Base-by-base conservation (phyloP, 2,797 vertebrate genomes). In the Emydoidea blandingii region DNA sequence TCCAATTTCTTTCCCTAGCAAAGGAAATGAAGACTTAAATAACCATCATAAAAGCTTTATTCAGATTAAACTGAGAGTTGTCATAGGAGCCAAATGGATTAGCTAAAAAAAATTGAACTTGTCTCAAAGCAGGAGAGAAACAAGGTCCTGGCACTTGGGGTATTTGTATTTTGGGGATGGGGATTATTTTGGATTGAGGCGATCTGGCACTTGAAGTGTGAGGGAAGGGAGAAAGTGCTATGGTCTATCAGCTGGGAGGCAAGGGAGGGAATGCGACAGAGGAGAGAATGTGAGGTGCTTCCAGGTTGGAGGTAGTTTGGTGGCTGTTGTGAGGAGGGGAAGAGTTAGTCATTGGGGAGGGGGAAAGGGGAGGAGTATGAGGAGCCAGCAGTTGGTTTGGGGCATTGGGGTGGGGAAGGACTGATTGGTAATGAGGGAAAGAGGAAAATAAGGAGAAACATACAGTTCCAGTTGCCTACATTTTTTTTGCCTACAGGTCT, bases 1-100 rank as follows among this genome's bases (percentile, higher is more conserved):
- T 84, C 72, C 3, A 6, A 18, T 82, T 89, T 94, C 41, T 3
- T 93, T 92, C 89, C 50, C n/a, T 65, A 82, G 31, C 47, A 79
- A 87, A 86, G 68, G 34, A 91, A 94, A 82, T n/a, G 0, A 1
- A 12, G 4, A 5, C 92, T 72, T 41, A 72, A 72, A 72, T 72
- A 72, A 72, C 37, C 12, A 41, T 3, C 37, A 12, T 72, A 41
- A 72, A 41, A 41, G 37, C 19, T 72, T 37, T 72, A 41, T 72
- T 72, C n/a, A 41, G 19, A 41, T 72, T 18, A 68, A 21, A 37
- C 62, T 68, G 62, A 68, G 34, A 68, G 34, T 68, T 68, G 34
- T 68, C 19, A 12, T 41, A 72, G n/a, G 68, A 72, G 21, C 37
- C 68, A 72, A 37, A 72, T 25, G 68, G 19, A 11, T 72, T 72